Evolutionary conservation across 2,888 invertebrate genomes (phyloP).

Genomic region (Volucella inflata): DNA sequence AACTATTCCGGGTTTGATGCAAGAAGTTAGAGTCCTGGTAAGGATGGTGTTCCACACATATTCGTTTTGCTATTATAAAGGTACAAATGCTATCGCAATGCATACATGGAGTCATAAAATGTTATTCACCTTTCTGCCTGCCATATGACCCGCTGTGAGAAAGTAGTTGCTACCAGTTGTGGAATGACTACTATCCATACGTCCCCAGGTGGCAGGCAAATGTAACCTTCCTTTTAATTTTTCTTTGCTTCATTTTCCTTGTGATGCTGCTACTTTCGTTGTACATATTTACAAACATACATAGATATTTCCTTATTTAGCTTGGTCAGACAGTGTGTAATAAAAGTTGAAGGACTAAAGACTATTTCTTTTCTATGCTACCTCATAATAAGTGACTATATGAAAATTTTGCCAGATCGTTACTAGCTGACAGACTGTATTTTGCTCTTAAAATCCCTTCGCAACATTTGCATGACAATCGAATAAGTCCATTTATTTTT

Average conservation of each 20-base stretch:
- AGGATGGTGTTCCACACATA: slow-evolving; percentile 20
- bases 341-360: slow-evolving; percentile 26
- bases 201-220: slow-evolving; percentile 43
- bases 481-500: slow-evolving; percentile 33
- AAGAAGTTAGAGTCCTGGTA: slow-evolving; percentile 13
- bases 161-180: slow-evolving; percentile 17
- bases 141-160: slow-evolving; percentile 16
- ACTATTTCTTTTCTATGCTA: background rate
- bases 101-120: slow-evolving; percentile 48
- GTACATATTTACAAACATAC: too few species aligned
- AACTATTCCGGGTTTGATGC: slow-evolving; percentile 47
- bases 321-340: slow-evolving; percentile 35
- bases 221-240: slow-evolving; percentile 44
- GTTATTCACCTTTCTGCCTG: slow-evolving; percentile 61
- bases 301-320: slow-evolving; percentile 39
- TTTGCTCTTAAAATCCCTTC: background rate
- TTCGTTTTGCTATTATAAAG: slow-evolving; percentile 41
- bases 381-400: too few species aligned
- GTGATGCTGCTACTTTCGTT: slow-evolving; percentile 22
- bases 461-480: background rate
- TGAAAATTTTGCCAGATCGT: too few species aligned
- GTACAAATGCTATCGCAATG: slow-evolving; percentile 48
- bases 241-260: slow-evolving; percentile 5
- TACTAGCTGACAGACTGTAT: background rate
- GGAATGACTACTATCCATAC: slow-evolving; percentile 13